These are phyloP conservation scores for Drosophila emarginata DNA, from an alignment of 2,888 invertebrate species.

Conservation along the genomic window DNA sequence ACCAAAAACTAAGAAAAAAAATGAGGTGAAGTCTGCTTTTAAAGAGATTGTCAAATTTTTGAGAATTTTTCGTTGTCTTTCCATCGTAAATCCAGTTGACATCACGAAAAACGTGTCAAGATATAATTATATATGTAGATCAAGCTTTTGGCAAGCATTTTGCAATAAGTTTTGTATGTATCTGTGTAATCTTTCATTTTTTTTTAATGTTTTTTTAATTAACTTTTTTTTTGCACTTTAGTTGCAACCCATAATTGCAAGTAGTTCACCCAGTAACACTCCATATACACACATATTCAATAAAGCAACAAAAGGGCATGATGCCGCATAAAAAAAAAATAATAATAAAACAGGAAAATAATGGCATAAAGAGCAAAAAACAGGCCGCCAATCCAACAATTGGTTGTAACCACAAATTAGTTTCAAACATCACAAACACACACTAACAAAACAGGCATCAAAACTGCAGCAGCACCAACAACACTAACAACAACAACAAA, in stretches of 20 bases:
- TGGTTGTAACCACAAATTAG: constrained; percentile 74
- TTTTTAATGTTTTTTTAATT: constrained; percentile 41
- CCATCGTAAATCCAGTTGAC: constrained; percentile 24
- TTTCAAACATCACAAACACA: constrained; percentile 58
- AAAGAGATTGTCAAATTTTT: constrained; percentile 35
- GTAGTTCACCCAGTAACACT: constrained; percentile 27
- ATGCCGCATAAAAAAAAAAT: constrained; percentile 65
- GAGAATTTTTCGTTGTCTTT: constrained; percentile 6
- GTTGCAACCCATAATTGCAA: constrained; percentile 50
- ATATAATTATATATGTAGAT: constrained; percentile 30
- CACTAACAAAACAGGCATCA: constrained; percentile 49
- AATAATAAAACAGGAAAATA: constrained; percentile 49
- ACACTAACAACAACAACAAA: constrained; percentile 28
- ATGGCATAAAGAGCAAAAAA: constrained; percentile 45
- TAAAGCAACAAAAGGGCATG: constrained; percentile 75
- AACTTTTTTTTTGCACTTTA: constrained; percentile 58
- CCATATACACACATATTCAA: constrained; percentile 45
- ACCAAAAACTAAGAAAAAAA: no score
- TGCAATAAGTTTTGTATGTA: constrained; percentile 51
- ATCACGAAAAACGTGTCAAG: constrained; percentile 42
- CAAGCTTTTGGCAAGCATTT: constrained; percentile 34
- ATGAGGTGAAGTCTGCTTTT: constrained; percentile 14
- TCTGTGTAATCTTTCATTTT: constrained; percentile 5
- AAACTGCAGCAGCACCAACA: constrained; percentile 46
- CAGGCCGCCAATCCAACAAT: constrained; percentile 42